Evolutionary conservation across 2,113 vertebrate species (phyloP).

Genomic region (Malurus melanocephalus): DNA sequence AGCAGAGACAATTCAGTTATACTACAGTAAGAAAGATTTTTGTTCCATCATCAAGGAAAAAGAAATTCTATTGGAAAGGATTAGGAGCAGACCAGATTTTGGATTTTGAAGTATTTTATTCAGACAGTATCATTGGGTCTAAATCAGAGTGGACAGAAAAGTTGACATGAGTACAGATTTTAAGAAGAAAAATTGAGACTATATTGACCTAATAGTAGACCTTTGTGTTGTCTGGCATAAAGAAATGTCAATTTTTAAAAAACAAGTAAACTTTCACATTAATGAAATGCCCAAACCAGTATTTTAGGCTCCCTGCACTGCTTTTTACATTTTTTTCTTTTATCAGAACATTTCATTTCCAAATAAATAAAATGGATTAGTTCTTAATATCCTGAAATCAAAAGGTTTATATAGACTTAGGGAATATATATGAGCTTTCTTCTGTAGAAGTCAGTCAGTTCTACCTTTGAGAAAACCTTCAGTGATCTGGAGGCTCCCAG

Average conservation of each 20-base stretch:
- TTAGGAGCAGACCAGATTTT: not conserved
- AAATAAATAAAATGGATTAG: not conserved
- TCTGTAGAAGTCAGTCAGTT: not conserved
- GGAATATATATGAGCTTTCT: not conserved
- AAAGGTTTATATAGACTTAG: not conserved
- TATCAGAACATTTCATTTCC: not conserved
- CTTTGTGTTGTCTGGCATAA: not conserved
- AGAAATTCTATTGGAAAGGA: not conserved
- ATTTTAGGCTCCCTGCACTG: not conserved
- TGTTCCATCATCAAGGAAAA: not conserved
- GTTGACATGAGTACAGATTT: not conserved
- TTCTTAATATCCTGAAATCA: not conserved
- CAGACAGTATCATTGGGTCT: not conserved
- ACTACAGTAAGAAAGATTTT: not conserved
- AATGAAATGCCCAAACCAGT: not conserved
- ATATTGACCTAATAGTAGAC: not conserved
- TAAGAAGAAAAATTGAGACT: not conserved
- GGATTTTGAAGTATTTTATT: not conserved
- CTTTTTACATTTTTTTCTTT: not conserved
- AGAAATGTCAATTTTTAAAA: not conserved
- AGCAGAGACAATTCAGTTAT: not conserved
- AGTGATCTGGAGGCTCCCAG: not conserved
- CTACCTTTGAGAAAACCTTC: not conserved
- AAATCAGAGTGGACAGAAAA: not conserved
- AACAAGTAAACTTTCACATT: not conserved